Conservation (phyloP, 30 jellyfish, hydroid and myxozoan species). For the Catostylus mosaicus region DNA sequence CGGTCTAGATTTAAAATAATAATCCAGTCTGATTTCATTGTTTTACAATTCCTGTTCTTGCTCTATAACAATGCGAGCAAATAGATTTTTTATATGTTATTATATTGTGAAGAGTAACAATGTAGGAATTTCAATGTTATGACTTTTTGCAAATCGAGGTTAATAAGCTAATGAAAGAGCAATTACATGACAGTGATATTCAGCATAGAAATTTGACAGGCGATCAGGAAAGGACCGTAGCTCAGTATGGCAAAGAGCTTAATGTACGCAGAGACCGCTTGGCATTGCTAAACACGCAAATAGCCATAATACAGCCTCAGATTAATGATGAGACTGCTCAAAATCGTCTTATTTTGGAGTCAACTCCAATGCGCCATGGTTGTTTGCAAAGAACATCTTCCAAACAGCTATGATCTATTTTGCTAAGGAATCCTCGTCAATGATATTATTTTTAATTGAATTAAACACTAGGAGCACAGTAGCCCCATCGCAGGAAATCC, state of each 20-base stretch:
- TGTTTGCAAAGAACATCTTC: too few species aligned
- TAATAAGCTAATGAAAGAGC: constrained; percentile 7
- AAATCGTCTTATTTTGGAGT: too few species aligned
- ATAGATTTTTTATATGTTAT: constrained; percentile 5
- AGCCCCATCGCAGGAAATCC: too few species aligned
- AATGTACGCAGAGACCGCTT: not conserved
- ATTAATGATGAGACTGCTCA: too few species aligned
- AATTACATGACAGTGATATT: constrained; percentile 1
- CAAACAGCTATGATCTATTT: too few species aligned
- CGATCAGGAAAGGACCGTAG: constrained; percentile 5
- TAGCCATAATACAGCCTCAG: not conserved
- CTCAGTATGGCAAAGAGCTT: not conserved
- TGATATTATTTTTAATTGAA: too few species aligned
- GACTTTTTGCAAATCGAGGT: constrained; percentile 23
- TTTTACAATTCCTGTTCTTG: not conserved
- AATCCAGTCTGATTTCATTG: too few species aligned
- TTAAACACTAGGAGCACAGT: too few species aligned
- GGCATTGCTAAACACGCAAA: not conserved
- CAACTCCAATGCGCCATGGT: too few species aligned
- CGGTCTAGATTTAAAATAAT: too few species aligned
- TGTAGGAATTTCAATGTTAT: constrained; percentile 21
- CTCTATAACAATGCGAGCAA: not conserved
- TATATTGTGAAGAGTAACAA: not conserved
- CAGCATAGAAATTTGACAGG: not conserved
- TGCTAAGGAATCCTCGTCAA: too few species aligned